These are phyloP conservation scores for Drosophila siamana DNA, from an alignment of 2,888 invertebrate species.

Conservation along the genomic window DNA sequence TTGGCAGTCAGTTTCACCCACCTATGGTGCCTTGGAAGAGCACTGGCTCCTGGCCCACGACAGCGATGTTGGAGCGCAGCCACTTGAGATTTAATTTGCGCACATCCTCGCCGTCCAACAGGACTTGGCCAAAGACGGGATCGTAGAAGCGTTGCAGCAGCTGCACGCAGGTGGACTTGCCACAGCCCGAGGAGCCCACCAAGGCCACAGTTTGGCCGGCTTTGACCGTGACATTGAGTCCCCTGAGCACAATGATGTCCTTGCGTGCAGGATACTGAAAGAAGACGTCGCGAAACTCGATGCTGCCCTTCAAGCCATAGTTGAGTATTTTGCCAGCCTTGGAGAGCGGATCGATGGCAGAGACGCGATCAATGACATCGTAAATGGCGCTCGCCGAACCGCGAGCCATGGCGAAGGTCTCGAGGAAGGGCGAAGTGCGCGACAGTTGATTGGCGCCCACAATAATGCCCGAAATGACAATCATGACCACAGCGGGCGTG, in stretches of 20 bases:
- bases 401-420: constrained; percentile 89
- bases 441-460: constrained; percentile 91
- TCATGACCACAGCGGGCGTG: constrained; percentile 89
- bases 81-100: constrained; percentile 90
- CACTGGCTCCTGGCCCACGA: constrained; percentile 95
- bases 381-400: constrained; percentile 91
- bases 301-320: constrained; percentile 87
- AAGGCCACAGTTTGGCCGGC: constrained; percentile 90
- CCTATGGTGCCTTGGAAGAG: constrained; percentile 92
- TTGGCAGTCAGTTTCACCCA: constrained; percentile 32
- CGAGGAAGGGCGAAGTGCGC: constrained; percentile 90
- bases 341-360: constrained; percentile 90
- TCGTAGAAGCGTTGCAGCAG: constrained; percentile 89
- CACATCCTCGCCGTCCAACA: constrained; percentile 88
- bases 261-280: constrained; percentile 90
- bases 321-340: constrained; percentile 87
- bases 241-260: constrained; percentile 89
- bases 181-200: constrained; percentile 91
- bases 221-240: constrained; percentile 87
- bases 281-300: constrained; percentile 90
- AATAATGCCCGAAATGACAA: constrained; percentile 90
- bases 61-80: constrained; percentile 91
- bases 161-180: constrained; percentile 93
- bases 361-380: constrained; percentile 90
- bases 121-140: constrained; percentile 86